phyloP scores from a whole-genome alignment of 2,113 vertebrate genomes.

The Azemiops feae region DNA sequence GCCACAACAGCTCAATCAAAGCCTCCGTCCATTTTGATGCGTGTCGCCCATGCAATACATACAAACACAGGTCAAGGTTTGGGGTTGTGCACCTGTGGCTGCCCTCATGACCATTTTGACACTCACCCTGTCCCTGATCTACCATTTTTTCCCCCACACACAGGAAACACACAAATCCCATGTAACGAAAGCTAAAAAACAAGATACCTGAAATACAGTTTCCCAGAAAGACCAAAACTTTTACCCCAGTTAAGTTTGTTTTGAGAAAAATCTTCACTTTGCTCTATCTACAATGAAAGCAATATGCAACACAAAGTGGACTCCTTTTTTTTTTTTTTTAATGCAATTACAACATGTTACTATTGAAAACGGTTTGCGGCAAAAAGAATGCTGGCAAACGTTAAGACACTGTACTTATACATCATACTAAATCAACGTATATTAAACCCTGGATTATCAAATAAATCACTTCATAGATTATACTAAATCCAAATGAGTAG shows the following conservation, averaged over 20 bases:
- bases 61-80: background rate
- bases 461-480: background rate
- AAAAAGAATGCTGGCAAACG: background rate
- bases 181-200: background rate
- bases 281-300: background rate
- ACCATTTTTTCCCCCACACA: background rate
- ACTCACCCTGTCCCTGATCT: background rate
- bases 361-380: background rate
- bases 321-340: background rate
- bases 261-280: background rate
- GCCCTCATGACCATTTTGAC: background rate
- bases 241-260: background rate
- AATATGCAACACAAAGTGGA: background rate
- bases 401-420: background rate
- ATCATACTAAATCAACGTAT: background rate
- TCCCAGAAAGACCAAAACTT: background rate
- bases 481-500: background rate
- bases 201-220: background rate
- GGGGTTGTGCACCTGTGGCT: background rate
- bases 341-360: background rate
- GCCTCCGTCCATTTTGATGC: background rate
- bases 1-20: background rate
- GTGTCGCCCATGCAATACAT: background rate
- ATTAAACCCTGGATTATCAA: background rate
- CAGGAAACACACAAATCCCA: background rate